Conservation (phyloP, 2,113 vertebrate species). For the Eulemur rufifrons region DNA sequence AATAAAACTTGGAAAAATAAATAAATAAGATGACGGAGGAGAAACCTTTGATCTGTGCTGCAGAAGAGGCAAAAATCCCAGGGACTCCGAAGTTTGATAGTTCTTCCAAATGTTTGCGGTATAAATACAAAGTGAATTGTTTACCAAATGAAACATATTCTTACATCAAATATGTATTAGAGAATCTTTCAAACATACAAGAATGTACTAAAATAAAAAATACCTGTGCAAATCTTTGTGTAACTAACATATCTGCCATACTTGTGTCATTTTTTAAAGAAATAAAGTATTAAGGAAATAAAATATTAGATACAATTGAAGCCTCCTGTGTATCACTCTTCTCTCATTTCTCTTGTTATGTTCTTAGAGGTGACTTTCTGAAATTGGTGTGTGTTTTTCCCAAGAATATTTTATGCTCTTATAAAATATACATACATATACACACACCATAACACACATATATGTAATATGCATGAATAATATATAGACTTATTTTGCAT, state of each 20-base stretch:
- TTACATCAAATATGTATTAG: slow-evolving; percentile 1
- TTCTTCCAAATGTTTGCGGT: not conserved
- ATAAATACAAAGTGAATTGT: not conserved
- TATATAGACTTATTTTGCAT: not conserved
- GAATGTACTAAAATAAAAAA: not conserved
- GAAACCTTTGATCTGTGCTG: not conserved
- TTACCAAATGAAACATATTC: not conserved
- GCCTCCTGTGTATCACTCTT: not conserved
- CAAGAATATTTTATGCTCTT: not conserved
- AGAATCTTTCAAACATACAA: not conserved
- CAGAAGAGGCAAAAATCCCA: not conserved
- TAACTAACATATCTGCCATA: not conserved
- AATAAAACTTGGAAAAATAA: slow-evolving; percentile 32
- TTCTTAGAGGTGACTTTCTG: not conserved
- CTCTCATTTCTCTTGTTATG: not conserved
- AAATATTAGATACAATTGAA: not conserved
- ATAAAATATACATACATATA: not conserved
- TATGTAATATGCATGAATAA: not conserved
- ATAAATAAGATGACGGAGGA: not conserved
- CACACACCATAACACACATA: not conserved
- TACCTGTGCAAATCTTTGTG: not conserved
- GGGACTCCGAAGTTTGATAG: not conserved
- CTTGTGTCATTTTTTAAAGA: not conserved
- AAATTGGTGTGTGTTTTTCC: not conserved
- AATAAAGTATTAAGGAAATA: slow-evolving; percentile 34